phyloP scores from a whole-genome alignment of 2,797 vertebrate species.

The Scleropages formosus region DNA sequence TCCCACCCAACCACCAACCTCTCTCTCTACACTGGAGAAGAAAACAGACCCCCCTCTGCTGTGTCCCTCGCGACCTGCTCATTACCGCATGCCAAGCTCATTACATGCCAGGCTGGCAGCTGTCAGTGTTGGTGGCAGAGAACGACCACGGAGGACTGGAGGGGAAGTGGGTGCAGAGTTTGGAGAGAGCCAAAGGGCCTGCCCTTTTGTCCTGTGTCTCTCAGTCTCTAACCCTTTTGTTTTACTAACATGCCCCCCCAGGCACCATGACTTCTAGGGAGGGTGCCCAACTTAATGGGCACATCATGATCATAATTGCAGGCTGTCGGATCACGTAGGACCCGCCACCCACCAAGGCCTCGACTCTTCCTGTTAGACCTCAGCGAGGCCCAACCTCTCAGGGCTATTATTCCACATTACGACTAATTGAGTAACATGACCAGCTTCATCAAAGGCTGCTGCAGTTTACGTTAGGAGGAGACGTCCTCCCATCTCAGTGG shows the following conservation, averaged over 20 bases:
- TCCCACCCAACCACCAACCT: slow-evolving; percentile 55
- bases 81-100: slow-evolving; percentile 69
- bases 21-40: slow-evolving; percentile 56
- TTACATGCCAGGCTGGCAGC: slow-evolving; percentile 78
- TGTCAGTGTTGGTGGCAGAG: slow-evolving; percentile 73
- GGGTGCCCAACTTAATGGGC: slow-evolving; percentile 38
- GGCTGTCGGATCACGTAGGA: slow-evolving; percentile 32
- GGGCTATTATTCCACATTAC: slow-evolving; percentile 52
- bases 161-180: slow-evolving; percentile 31
- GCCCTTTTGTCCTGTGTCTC: too few relatives aligned
- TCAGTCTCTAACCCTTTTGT: slow-evolving; percentile 26
- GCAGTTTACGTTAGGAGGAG: slow-evolving; percentile 13
- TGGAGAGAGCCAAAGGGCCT: not conserved
- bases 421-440: slow-evolving; percentile 48
- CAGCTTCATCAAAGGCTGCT: slow-evolving; percentile 44
- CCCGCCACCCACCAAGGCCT: slow-evolving; percentile 37
- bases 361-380: slow-evolving; percentile 28
- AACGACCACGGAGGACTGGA: slow-evolving; percentile 36
- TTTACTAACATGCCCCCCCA: slow-evolving; percentile 26
- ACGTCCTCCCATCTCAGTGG: too few relatives aligned
- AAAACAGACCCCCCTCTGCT: slow-evolving; percentile 42
- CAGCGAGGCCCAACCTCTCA: slow-evolving; percentile 38
- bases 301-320: slow-evolving; percentile 45
- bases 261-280: slow-evolving; percentile 17
- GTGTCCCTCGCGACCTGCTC: slow-evolving; percentile 56